Conservation (phyloP, 2,113 vertebrate species). For the Azemiops feae region DNA sequence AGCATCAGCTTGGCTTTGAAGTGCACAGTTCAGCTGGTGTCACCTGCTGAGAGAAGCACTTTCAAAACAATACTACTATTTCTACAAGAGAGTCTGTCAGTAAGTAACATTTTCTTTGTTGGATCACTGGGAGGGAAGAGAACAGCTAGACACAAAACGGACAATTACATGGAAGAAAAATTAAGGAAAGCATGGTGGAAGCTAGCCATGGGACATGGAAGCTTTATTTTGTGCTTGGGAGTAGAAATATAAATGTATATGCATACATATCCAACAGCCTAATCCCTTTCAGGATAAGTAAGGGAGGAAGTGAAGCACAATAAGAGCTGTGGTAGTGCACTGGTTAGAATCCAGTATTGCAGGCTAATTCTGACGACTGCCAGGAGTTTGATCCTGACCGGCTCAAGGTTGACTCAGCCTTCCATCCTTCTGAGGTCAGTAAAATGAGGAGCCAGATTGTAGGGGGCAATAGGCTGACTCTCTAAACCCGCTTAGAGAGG, state of each 20-base stretch:
- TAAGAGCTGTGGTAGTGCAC: not conserved
- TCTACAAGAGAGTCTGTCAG: not conserved
- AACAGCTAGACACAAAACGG: not conserved
- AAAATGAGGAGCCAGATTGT: not conserved
- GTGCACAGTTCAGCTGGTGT: not conserved
- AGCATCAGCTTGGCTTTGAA: not conserved
- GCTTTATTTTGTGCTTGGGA: not conserved
- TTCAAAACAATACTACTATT: not conserved
- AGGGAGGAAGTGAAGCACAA: not conserved
- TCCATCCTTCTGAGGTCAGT: not conserved
- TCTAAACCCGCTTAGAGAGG: not conserved
- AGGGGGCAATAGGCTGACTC: not conserved
- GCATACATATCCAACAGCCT: not conserved
- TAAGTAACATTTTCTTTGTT: not conserved
- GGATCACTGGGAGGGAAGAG: not conserved
- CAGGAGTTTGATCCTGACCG: not conserved
- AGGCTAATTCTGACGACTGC: not conserved
- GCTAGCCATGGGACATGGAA: not conserved
- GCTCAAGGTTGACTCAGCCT: not conserved
- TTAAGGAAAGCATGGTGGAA: not conserved
- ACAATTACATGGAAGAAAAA: not conserved
- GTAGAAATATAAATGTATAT: not conserved
- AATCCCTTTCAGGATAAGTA: not conserved
- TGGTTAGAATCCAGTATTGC: not conserved
- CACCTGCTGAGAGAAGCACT: constrained; percentile 3